phyloP scores from a whole-genome alignment of 2,797 vertebrate genomes.

The Threskiornis aethiopicus region DNA sequence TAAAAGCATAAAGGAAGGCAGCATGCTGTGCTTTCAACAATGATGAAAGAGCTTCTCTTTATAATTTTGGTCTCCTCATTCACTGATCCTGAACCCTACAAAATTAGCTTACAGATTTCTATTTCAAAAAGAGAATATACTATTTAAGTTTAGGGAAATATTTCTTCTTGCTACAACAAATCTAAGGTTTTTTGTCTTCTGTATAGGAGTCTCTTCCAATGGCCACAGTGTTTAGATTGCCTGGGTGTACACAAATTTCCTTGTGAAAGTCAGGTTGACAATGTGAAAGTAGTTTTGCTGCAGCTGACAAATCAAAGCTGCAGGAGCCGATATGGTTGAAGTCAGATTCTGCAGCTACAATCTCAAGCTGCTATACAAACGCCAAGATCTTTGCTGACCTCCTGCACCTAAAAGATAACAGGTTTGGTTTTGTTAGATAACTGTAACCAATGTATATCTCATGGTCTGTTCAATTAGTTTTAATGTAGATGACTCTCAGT shows the following conservation, averaged over 20 bases:
- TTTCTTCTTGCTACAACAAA: not conserved
- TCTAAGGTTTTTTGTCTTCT: not conserved
- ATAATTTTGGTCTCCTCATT: not conserved
- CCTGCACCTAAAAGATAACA: not conserved
- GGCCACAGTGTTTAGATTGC: not conserved
- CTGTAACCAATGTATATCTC: not conserved
- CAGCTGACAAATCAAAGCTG: not conserved
- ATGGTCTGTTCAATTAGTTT: not conserved
- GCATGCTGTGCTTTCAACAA: not conserved
- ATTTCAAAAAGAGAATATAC: not conserved
- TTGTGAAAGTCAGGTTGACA: not conserved
- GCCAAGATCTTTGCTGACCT: not conserved
- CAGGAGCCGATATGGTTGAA: not conserved
- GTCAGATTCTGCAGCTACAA: not conserved
- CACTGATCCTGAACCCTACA: not conserved
- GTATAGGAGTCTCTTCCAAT: not conserved
- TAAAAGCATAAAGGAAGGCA: slow-evolving; percentile 4
- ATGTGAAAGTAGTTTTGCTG: not conserved
- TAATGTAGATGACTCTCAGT: not conserved
- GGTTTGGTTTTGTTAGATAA: not conserved
- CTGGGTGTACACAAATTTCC: not conserved
- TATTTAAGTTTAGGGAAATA: not conserved
- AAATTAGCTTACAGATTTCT: not conserved
- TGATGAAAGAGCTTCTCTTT: not conserved
- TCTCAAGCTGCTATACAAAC: not conserved